Percentiles rank a stretch among this genome's conserved stretches.
These are phyloP conservation scores for Lasioglossum villosulum DNA, from an alignment of 2,888 invertebrate genomes.

Conservation along the genomic window DNA sequence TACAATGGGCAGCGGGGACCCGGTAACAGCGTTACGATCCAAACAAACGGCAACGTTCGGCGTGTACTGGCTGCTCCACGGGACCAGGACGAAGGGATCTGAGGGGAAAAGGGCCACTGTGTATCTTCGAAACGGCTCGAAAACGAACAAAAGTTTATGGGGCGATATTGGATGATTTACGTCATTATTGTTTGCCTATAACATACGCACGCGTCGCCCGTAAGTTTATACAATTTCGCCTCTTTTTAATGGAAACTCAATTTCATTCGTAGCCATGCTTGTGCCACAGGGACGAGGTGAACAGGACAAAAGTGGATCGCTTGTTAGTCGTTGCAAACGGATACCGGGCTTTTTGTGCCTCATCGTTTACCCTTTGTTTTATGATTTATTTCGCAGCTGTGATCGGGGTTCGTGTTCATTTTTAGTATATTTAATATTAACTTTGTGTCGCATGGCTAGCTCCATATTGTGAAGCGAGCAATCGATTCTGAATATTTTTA, in stretches of 20 bases:
- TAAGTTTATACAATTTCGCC: conserved; percentile 4
- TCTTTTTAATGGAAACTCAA: background rate
- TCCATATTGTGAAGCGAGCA: background rate
- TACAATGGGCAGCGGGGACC: conserved; percentile 23
- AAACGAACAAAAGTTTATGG: conserved; percentile 17
- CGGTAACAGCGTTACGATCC: conserved; percentile 17
- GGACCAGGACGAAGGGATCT: background rate
- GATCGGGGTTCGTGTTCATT: background rate
- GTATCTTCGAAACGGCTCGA: background rate
- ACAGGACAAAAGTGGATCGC: background rate
- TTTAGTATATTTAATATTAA: background rate
- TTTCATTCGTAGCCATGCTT: background rate
- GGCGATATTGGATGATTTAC: conserved; percentile 11
- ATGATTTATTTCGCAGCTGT: background rate
- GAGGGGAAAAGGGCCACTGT: background rate
- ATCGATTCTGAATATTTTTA: background rate
- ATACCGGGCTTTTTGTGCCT: background rate
- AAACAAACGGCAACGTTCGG: conserved; percentile 5
- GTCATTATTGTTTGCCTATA: conserved; percentile 8
- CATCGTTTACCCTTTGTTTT: background rate
- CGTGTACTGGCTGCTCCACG: background rate
- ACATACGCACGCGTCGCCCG: background rate
- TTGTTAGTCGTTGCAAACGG: background rate
- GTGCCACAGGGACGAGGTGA: background rate
- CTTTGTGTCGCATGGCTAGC: background rate